phyloP scores from a whole-genome alignment of 1,140 invertebrate genomes.

The Drosophila leontia region DNA sequence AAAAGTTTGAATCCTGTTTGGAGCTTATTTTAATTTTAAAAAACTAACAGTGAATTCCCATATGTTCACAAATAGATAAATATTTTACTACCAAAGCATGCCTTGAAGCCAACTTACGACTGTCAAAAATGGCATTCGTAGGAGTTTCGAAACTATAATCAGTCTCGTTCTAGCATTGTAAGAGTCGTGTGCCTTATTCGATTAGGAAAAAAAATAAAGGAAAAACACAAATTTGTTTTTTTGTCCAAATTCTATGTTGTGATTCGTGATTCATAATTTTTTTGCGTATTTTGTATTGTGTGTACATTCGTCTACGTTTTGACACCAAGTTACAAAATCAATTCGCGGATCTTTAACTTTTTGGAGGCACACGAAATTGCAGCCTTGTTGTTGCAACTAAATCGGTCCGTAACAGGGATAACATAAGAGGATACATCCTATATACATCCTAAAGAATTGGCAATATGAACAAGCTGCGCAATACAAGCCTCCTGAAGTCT shows the following conservation, averaged over 20 bases:
- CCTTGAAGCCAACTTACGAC: constrained; percentile 1
- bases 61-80: too few relatives aligned
- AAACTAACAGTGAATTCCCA: too few relatives aligned
- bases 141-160: not conserved
- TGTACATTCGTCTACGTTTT: not conserved
- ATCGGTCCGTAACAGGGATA: constrained; percentile 2
- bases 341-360: not conserved
- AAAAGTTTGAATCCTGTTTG: not conserved
- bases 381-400: constrained; percentile 1
- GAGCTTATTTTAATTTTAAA: too few relatives aligned
- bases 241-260: constrained; percentile 25
- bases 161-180: constrained; percentile 2
- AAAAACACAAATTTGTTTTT: constrained; percentile 7
- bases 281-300: not conserved
- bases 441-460: not conserved
- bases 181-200: constrained; percentile 25
- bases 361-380: constrained; percentile 14
- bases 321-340: not conserved
- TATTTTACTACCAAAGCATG: not conserved
- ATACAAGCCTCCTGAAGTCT: not conserved
- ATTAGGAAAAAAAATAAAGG: constrained; percentile 18
- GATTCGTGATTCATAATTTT: constrained; percentile 7
- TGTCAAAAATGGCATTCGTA: not conserved
- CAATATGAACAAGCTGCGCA: constrained; percentile 27
- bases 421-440: too few relatives aligned